Evolutionary conservation across 2,888 invertebrate species (phyloP), one percentile per base, ranked within the genome.

Genomic region (Standfussiana lucernea): DNA sequence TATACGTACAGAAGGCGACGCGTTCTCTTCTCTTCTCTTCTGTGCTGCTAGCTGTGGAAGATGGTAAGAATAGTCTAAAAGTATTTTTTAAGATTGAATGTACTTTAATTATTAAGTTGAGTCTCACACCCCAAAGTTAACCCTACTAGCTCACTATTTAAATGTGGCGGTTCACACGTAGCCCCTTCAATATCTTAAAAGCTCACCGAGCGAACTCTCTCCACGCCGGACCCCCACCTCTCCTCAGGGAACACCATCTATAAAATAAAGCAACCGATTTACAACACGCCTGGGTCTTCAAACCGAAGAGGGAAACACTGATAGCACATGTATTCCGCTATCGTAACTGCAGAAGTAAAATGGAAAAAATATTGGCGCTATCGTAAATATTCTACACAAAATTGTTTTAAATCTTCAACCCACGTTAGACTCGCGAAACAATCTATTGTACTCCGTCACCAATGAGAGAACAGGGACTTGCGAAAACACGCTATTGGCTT

Each of bases 1-100:
- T 99, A 99, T 99, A 99, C 99, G 99, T 99, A 98, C 98, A 99
- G 98, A 99, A 98, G 98, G 98, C 98, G 97, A 97, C 97, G 97
- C 97, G 95, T 93, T 92, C 83, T 96, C 97, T 97, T 96, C 97
- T 93, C 92, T 94, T 92, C 91, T 90, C 86, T 70, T 66, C 87
- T 62, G 84, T 73, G 68, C 83, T 66, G 67, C 81, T 92, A 92
- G 88, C 88, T 88, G 83, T 83, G 88, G 70, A 86, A 75, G 53
- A 72, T 70, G 53, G 88, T 77, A 82, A 76, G 88, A 59, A 65
- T 64, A 70, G 15, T 42, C 77, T 72, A 72, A 82, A 73, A 74
- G 37, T 69, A 77, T 76, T 75, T 68, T 68, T 32, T 76, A 74
- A 80, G 75, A 73, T 56, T 73, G 71, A 73, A 67, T 71, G 61